These are phyloP conservation scores for Laticauda laticaudata DNA, from an alignment of 2,113 vertebrate species.

Conservation along the genomic window DNA sequence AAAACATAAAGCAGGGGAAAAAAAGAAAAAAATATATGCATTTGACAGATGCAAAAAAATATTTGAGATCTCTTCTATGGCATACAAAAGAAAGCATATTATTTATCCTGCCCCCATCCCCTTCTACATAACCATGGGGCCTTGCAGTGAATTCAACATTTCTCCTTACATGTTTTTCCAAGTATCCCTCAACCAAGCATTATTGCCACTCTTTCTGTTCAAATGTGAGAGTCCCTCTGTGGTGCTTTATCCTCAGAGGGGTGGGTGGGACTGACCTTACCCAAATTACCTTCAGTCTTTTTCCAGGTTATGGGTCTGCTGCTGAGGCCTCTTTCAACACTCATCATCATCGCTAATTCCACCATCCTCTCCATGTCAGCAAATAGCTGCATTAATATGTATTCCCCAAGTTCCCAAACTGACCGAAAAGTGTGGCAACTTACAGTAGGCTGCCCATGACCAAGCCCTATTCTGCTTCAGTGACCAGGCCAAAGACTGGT, in stretches of 20 bases:
- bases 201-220: background rate
- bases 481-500: background rate
- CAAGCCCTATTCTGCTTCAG: background rate
- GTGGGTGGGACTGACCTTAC: too few species aligned
- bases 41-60: slow-evolving; percentile 14
- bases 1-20: background rate
- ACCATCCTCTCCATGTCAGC: background rate
- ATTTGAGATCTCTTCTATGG: fast-evolving
- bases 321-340: background rate
- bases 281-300: background rate
- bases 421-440: background rate
- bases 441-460: background rate
- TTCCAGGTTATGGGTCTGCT: background rate
- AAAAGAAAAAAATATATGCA: background rate
- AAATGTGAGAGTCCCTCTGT: background rate
- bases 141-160: background rate
- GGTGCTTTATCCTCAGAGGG: background rate
- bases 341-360: background rate
- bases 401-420: background rate
- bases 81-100: slow-evolving; percentile 31
- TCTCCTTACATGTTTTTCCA: background rate
- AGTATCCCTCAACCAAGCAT: background rate
- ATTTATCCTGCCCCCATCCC: background rate
- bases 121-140: fast-evolving
- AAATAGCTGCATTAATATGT: background rate